A percentile compares a stretch with the other conserved stretches of the same genome.
These are phyloP conservation scores for Phyllotreta cruciferae DNA, from an alignment of 2,888 invertebrate species.

Conservation along the genomic window DNA sequence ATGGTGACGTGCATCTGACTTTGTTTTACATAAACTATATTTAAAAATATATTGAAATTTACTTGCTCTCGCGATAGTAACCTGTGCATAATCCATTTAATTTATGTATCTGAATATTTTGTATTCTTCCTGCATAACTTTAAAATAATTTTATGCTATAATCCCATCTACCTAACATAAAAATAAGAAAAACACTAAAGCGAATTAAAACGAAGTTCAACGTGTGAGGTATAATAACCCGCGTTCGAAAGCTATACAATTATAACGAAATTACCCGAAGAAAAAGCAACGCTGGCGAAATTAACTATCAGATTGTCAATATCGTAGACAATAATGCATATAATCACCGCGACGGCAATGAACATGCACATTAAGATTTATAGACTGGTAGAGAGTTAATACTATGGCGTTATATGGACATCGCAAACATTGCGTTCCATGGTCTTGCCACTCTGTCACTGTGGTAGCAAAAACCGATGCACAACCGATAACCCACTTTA, in stretches of 20 bases:
- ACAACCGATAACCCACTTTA: conserved; percentile 42
- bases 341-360: conserved; percentile 14
- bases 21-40: no score
- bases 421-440: conserved; percentile 45
- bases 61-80: no score
- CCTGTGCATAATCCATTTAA: no score
- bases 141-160: no score
- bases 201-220: neutral
- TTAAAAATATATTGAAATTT: no score
- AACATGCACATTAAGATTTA: conserved; percentile 52
- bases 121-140: no score
- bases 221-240: conserved; percentile 9
- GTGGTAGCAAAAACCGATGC: conserved; percentile 45
- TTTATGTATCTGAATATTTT: no score
- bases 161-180: no score
- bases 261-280: conserved; percentile 14
- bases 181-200: no score
- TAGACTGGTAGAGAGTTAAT: conserved; percentile 57
- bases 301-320: conserved; percentile 15
- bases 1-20: no score
- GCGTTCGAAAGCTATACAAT: neutral
- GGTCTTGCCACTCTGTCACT: conserved; percentile 46
- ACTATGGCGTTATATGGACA: conserved; percentile 47
- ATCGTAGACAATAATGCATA: conserved; percentile 6
- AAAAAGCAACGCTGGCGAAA: conserved; percentile 7